Evolutionary conservation across 2,797 vertebrate species (phyloP), one percentile per base, ranked within the genome.

Genomic region (Thaleichthys pacificus): DNA sequence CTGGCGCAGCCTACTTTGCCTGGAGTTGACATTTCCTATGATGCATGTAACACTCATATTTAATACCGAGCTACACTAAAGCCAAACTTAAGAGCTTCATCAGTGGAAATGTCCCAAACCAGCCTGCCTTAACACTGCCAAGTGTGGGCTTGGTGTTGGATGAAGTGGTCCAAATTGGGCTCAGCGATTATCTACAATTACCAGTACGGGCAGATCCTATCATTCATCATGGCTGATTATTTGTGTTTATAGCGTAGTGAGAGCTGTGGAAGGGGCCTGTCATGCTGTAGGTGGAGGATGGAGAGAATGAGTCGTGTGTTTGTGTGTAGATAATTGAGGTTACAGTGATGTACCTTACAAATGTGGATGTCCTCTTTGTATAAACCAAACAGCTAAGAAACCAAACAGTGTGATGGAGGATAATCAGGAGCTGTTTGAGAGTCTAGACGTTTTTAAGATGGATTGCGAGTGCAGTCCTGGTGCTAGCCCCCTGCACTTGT

Each of bases 101-200:
- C 61, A 8, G 61, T 17, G 64, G 24, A 32, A 51, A 66, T 30
- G 62, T 83, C 79, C 76, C 78, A 82, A 84, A 66, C 66, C 72
- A 75, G 78, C 87, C 87, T 82, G 88, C 88, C 35, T 38, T 7
- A 89, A 75, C 78, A 0, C 17, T 70, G 92, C 93, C 74, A n/a
- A 82, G 91, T 86, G 84, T 88, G 93, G 92, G 90, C 92, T 81
- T 81, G 76, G 70, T 26, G 77, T 83, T 87, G 79, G 77, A 80
- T 49, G 75, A 86, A 68, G 87, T 90, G 90, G 85, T 86, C 88
- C 90, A 91, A 85, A 93, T 95, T 93, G 93, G 89, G 85, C 89
- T 86, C 89, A 85, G 89, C 91, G 91, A 93, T 96, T 95, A 92
- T 90, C 88, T 84, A 87, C 92, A 94, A 95, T 96, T 95, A 95